Base-by-base conservation (phyloP, 2,888 invertebrate species). In the Arge pagana region DNA sequence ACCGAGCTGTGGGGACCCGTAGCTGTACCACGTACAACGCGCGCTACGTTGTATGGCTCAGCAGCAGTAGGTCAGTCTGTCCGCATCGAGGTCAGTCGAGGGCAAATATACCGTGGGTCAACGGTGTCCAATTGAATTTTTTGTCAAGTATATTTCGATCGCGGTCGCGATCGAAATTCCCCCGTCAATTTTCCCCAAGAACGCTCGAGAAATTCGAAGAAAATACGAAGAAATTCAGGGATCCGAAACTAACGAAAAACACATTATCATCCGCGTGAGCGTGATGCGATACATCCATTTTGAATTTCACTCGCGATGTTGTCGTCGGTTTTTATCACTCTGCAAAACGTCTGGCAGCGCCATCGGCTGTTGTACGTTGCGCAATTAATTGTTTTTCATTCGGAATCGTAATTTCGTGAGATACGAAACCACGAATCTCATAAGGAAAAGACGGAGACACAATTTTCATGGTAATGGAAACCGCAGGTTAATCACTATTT, bases 41-140 rank as follows among this genome's bases (percentile, higher is more conserved):
- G 42, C 10, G 15, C 30, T 7, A 30, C 28, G 30, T 30, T 30
- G n/a, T n/a, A 42, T 21, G 45, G 35, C 33, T 33, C 45, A 33
- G 31, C 58, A 58, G 53, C 58, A 65, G 65, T 65, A 63, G 65
- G 65, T 65, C 65, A 65, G 65, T 63, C 30, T 18, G 45, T 33
- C 31, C 61, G 35, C 63, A 65, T 65, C 54, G 64, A 59, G 64
- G 65, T 65, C 65, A 65, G 56, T 52, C 58, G 60, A 64, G 64
- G 65, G 65, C 65, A 62, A 65, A 62, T 65, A 58, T 57, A 62
- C 61, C 56, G 58, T 61, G 55, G 62, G 64, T 64, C 63, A 58
- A 23, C 45, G 45, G 21, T 45, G 49, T 11, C 52, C 55, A 52
- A 48, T 45, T 23, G 45, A 45, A 45, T 35, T 31, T 21, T 23